Evolutionary conservation across 2,888 invertebrate species (phyloP), one percentile per base, ranked within the genome.

Genomic region (Brachypterus glaber): DNA sequence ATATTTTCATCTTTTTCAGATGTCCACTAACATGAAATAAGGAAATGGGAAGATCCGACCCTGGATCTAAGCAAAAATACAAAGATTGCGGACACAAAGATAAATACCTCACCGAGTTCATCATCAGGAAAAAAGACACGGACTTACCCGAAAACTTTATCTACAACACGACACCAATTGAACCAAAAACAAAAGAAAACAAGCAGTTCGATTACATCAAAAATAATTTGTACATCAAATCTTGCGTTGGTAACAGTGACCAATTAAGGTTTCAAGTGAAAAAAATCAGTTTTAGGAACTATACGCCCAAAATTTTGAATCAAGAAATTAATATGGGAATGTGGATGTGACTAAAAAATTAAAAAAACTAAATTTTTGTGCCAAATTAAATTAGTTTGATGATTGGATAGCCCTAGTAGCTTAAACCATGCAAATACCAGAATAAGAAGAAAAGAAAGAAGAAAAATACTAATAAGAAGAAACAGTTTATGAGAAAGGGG

Each of bases 291-390:
- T 77, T 82, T 47, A 70, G 82, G 47, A 80, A 81, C 59, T 82
- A 82, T 49, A 81, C 78, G 13, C 82, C 82, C 13, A 82, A 81
- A 60, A 78, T 79, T 41, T 62, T 81, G 27, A 70, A 73, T 15
- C 73, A 74, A 40, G 72, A 75, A 50, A 70, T 73, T 38, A 71
- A 74, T 47, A 58, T 68, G 56, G 77, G 79, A 48, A 73, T 74
- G 62, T 79, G 80, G 79, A 78, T 78, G 62, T 80, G 72, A 67
- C 55, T 18, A 3, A 5, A 36, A 32, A 32, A 14, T 17, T 30
- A 12, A 8, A 37, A 30, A n/a, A n/a, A 15, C 18, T 21, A 33
- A 32, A 33, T 12, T 12, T 12, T 12, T 9, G 30, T 30, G 30
- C 30, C 30, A 30, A 12, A n/a, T 30, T 15, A 11, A 32, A 16